Percentiles rank a stretch among this genome's conserved stretches.
These are phyloP conservation scores for Lochmaea capreae DNA, from an alignment of 2,888 invertebrate genomes.

Conservation along the genomic window DNA sequence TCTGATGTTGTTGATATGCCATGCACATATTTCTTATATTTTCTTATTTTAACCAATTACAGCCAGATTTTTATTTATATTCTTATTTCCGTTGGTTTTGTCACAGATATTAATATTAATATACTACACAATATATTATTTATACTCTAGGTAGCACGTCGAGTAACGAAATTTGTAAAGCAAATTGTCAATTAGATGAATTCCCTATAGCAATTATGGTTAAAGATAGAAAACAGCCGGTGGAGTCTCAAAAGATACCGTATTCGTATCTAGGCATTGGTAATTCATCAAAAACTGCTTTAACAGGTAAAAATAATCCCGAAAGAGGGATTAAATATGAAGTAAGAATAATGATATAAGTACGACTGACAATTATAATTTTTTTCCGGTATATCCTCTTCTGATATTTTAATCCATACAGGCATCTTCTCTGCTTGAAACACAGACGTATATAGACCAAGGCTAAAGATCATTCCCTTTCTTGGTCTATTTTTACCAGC, in stretches of 20 bases:
- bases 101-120: too few relatives aligned
- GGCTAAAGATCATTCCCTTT: too few relatives aligned
- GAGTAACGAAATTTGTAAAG: neutral
- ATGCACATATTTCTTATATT: too few relatives aligned
- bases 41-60: too few relatives aligned
- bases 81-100: too few relatives aligned
- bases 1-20: too few relatives aligned
- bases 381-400: too few relatives aligned
- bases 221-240: neutral
- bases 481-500: too few relatives aligned
- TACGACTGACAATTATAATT: neutral
- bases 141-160: neutral
- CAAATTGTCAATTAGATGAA: neutral
- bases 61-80: too few relatives aligned
- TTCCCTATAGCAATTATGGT: constrained; percentile 14
- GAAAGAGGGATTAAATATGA: neutral
- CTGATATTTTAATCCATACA: too few relatives aligned
- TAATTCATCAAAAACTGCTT: neutral
- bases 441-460: too few relatives aligned
- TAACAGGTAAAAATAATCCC: neutral
- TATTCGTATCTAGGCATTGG: neutral
- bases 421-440: too few relatives aligned
- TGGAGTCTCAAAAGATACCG: neutral
- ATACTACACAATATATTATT: neutral
- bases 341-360: neutral